Evolutionary conservation across 2,888 invertebrate genomes (phyloP).

Genomic region (Amphimallon solstitiale): DNA sequence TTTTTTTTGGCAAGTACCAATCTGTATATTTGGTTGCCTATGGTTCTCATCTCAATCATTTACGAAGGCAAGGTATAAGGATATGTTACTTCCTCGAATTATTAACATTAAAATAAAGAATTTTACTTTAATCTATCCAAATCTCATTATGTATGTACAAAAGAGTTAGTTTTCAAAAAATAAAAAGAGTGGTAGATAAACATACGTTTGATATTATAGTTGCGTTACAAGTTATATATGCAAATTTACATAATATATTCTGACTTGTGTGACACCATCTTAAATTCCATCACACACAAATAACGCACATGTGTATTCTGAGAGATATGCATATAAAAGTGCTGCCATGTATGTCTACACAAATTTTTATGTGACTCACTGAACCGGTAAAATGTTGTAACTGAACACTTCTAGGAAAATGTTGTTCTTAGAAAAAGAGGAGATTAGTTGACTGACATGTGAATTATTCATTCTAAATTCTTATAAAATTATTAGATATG

Average conservation of each 20-base stretch:
- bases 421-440: background rate
- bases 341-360: background rate
- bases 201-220: background rate
- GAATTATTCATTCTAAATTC: background rate
- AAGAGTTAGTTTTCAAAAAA: background rate
- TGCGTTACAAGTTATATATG: conserved; percentile 10
- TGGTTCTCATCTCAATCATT: too few species aligned
- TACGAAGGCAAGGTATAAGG: too few species aligned
- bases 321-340: conserved; percentile 16
- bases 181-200: background rate
- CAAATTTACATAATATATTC: conserved; percentile 14
- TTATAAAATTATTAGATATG: too few species aligned
- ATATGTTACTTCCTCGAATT: too few species aligned
- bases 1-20: too few species aligned
- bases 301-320: background rate
- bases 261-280: conserved; percentile 20
- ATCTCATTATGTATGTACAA: too few species aligned
- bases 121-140: too few species aligned
- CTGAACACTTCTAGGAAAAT: conserved; percentile 15
- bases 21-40: too few species aligned
- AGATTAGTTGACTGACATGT: background rate
- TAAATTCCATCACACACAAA: conserved; percentile 25
- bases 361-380: conserved; percentile 18
- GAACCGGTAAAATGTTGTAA: conserved; percentile 18
- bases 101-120: too few species aligned